Evolutionary conservation across 2,113 vertebrate species (phyloP).

Genomic region (Phalacrocorax brasilianus): DNA sequence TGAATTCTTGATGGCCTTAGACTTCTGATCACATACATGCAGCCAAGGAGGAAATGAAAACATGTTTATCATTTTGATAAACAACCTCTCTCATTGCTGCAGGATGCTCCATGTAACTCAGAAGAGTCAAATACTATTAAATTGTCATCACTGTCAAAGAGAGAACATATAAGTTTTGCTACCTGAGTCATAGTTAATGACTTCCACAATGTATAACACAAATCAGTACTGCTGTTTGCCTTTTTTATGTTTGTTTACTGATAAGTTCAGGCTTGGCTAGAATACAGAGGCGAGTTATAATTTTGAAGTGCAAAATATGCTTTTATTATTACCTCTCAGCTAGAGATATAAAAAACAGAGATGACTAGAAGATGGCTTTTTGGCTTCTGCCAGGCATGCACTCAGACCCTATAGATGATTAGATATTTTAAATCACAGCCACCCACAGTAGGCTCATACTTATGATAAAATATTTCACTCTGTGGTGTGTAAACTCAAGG

Average conservation of each 20-base stretch:
- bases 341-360: constrained; percentile 47
- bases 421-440: constrained; percentile 46
- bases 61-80: constrained; percentile 83
- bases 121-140: constrained; percentile 78
- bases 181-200: constrained; percentile 76
- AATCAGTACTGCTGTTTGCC: constrained; percentile 63
- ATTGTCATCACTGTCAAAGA: constrained; percentile 78
- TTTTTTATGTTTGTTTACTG: constrained; percentile 67
- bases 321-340: constrained; percentile 69
- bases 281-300: constrained; percentile 25
- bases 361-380: constrained; percentile 45
- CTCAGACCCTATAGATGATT: constrained; percentile 4
- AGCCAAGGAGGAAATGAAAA: constrained; percentile 72
- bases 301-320: constrained; percentile 69
- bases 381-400: constrained; percentile 1
- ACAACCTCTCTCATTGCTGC: constrained; percentile 69
- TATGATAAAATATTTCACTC: constrained; percentile 15
- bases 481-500: not conserved
- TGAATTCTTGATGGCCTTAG: constrained; percentile 73
- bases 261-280: constrained; percentile 44
- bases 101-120: constrained; percentile 65
- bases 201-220: constrained; percentile 65
- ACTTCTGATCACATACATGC: constrained; percentile 71
- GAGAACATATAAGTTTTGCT: constrained; percentile 64
- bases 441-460: not conserved